A percentile compares a stretch with the other conserved stretches of the same genome.
These are phyloP conservation scores for Bufotes viridis DNA, from an alignment of 2,797 vertebrate species.

Conservation along the genomic window DNA sequence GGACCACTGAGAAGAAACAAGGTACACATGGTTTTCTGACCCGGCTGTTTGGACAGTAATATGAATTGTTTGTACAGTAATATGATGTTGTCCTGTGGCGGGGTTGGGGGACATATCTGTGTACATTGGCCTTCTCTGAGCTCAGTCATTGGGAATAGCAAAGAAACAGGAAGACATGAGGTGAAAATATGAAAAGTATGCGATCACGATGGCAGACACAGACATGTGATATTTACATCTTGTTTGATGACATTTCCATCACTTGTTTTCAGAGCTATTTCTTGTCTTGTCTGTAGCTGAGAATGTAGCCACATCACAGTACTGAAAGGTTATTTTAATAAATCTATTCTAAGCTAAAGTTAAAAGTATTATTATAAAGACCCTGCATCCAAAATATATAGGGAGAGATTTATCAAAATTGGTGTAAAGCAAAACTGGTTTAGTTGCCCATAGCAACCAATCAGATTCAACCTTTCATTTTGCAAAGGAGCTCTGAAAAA, in stretches of 20 bases:
- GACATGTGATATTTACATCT: constrained; percentile 47
- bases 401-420: too few species aligned
- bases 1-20: background rate
- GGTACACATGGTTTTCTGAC: background rate
- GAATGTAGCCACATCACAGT: background rate
- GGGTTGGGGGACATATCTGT: background rate
- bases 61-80: constrained; percentile 2
- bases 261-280: constrained; percentile 32
- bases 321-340: background rate
- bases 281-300: background rate
- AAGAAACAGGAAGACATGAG: constrained; percentile 50
- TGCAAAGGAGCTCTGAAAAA: too few species aligned
- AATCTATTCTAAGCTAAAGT: background rate
- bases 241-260: constrained; percentile 41
- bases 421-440: too few species aligned
- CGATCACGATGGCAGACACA: constrained; percentile 50
- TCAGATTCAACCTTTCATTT: too few species aligned
- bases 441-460: too few species aligned
- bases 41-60: background rate
- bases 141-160: constrained; percentile 25
- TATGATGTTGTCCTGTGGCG: background rate
- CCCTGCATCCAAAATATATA: background rate
- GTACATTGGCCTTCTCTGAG: constrained; percentile 27
- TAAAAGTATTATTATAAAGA: background rate
- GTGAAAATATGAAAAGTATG: constrained; percentile 58